phyloP scores from a whole-genome alignment of 2,113 vertebrate species.

The Andinoacara biseriatus region DNA sequence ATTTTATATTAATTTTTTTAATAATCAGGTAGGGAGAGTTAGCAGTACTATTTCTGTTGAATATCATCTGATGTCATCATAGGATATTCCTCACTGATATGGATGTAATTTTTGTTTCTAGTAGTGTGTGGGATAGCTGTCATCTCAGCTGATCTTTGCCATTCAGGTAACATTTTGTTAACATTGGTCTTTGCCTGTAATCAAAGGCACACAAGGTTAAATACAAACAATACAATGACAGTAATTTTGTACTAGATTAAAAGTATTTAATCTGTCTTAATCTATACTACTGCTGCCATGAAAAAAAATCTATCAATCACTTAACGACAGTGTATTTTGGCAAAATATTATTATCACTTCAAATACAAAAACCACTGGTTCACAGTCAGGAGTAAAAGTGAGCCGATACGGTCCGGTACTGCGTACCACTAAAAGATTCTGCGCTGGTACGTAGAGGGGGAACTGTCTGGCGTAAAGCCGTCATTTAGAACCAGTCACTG shows the following conservation, averaged over 20 bases:
- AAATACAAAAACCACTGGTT: background rate
- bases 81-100: conserved; percentile 62
- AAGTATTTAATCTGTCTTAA: background rate
- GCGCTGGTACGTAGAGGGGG: no score
- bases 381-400: no score
- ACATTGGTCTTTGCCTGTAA: conserved; percentile 72
- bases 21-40: background rate
- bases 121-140: conserved; percentile 58
- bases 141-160: conserved; percentile 68
- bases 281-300: background rate
- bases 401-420: no score
- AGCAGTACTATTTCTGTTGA: background rate
- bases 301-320: background rate
- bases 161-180: background rate
- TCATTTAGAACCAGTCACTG: no score
- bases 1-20: no score
- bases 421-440: no score
- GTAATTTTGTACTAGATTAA: background rate
- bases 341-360: background rate
- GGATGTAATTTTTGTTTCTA: conserved; percentile 65
- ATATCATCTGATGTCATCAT: background rate
- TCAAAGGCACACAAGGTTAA: background rate
- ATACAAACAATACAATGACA: background rate
- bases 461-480: no score
- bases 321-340: background rate